Conservation (phyloP, 2,113 vertebrate species). For the Pachypanchax playfairii region DNA sequence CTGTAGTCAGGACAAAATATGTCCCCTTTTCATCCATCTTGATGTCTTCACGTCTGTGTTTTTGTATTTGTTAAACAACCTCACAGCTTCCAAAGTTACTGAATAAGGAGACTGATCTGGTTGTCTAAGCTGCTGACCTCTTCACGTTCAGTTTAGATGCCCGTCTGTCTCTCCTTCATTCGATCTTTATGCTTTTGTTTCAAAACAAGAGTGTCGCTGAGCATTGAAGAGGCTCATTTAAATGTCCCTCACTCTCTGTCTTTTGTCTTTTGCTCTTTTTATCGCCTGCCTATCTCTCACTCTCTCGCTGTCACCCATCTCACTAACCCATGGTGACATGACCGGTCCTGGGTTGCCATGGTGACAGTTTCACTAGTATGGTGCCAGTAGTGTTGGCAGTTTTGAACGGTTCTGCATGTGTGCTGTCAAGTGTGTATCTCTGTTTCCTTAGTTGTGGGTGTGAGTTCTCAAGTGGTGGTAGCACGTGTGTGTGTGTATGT, state of each 20-base stretch:
- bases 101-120: constrained; percentile 56
- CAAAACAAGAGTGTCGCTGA: constrained; percentile 31
- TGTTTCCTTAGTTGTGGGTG: constrained; percentile 75
- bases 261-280: constrained; percentile 73
- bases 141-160: constrained; percentile 41
- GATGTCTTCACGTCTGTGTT: constrained; percentile 32
- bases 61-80: constrained; percentile 19
- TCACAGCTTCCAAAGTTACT: constrained; percentile 43
- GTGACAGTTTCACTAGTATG: constrained; percentile 93
- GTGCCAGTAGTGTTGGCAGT: constrained; percentile 58
- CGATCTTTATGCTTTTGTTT: constrained; percentile 56
- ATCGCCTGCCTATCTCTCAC: constrained; percentile 58
- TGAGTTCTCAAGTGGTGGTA: constrained; percentile 53
- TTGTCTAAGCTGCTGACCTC: constrained; percentile 66
- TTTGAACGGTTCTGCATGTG: constrained; percentile 67
- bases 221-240: constrained; percentile 55
- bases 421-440: constrained; percentile 74
- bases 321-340: constrained; percentile 83
- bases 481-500: constrained; percentile 18
- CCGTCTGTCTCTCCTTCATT: constrained; percentile 17
- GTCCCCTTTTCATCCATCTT: constrained; percentile 27
- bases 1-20: constrained; percentile 59
- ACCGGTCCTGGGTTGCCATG: constrained; percentile 96
- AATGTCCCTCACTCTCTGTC: constrained; percentile 53
- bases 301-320: constrained; percentile 66